Base-by-base conservation (phyloP, 1,140 invertebrate species). In the Psix sp. region DNA sequence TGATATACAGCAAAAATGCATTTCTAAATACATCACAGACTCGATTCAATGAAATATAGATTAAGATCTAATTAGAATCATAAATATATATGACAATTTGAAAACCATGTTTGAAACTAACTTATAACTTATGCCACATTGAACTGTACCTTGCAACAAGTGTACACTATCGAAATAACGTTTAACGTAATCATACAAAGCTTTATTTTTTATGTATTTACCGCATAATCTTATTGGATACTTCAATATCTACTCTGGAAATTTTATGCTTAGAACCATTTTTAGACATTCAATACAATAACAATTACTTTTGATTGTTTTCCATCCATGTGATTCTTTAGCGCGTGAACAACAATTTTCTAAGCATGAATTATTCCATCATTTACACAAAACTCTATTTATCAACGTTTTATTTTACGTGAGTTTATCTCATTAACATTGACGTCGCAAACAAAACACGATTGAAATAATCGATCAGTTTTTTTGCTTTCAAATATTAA, bases 241-340 rank as follows among this genome's bases (percentile, higher is more conserved):
- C n/a, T 45, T 63, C 45, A 65, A 21, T 20, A 20, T 0, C 49
- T 65, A 66, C 51, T 56, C 10, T 46, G 62, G 43, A 66, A 66
- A 31, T 11, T 56, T 56, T 56, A 66, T 66, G 51, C 62, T 56
- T 66, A 66, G 62, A 66, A 66, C 48, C 43, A 66, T 9, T 66
- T 66, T 56, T 40, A 56, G 26, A 56, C 35, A 66, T 46, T 49
- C 49, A 66, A 31, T 48, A 54, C 40, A 52, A 21, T 56, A 66
- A 48, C 51, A 66, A 48, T 56, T 56, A 56, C 14, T 56, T 66
- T 66, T 56, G 49, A 48, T 56, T 48, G 20, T 56, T 56, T 56
- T 40, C 35, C 35, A 21, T 56, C 35, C 43, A 29, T 56, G 35
- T 13, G 5, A 48, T 38, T 40, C 16, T 21, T 21, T 39, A 59